Evolutionary conservation across 2,113 vertebrate genomes (phyloP).

Genomic region (Zingel zingel): DNA sequence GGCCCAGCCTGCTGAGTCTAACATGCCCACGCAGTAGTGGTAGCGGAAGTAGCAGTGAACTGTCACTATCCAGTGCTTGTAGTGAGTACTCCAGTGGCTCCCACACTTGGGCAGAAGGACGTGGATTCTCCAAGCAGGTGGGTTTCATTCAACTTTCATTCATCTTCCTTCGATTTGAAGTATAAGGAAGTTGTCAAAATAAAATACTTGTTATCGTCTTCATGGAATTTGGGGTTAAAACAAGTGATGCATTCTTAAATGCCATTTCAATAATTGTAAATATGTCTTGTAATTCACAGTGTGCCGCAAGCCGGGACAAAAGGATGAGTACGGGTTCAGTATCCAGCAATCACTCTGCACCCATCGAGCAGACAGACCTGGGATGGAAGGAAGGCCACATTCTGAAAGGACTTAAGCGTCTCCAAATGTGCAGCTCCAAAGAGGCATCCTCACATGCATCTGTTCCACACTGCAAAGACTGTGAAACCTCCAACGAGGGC

Average conservation of each 20-base stretch:
- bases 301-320: conserved; percentile 89
- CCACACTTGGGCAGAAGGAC: conserved; percentile 90
- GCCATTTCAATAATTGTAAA: conserved; percentile 18
- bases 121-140: conserved; percentile 86
- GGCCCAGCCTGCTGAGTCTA: conserved; percentile 84
- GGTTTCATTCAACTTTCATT: background rate
- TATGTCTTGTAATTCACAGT: conserved; percentile 75
- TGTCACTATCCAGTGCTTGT: conserved; percentile 91
- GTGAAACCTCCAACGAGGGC: conserved; percentile 94
- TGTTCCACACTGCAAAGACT: conserved; percentile 92
- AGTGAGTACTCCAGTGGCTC: conserved; percentile 93
- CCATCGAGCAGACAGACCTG: conserved; percentile 87
- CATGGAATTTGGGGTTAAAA: background rate
- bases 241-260: background rate
- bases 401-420: conserved; percentile 90
- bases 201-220: background rate
- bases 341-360: conserved; percentile 84
- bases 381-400: conserved; percentile 92
- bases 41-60: conserved; percentile 89
- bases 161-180: background rate
- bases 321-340: conserved; percentile 88
- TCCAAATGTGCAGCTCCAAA: conserved; percentile 88
- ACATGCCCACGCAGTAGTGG: conserved; percentile 88
- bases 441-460: conserved; percentile 85
- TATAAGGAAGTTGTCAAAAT: background rate